Base-by-base conservation (phyloP, 1,140 invertebrate genomes). In the Delia radicum region DNA sequence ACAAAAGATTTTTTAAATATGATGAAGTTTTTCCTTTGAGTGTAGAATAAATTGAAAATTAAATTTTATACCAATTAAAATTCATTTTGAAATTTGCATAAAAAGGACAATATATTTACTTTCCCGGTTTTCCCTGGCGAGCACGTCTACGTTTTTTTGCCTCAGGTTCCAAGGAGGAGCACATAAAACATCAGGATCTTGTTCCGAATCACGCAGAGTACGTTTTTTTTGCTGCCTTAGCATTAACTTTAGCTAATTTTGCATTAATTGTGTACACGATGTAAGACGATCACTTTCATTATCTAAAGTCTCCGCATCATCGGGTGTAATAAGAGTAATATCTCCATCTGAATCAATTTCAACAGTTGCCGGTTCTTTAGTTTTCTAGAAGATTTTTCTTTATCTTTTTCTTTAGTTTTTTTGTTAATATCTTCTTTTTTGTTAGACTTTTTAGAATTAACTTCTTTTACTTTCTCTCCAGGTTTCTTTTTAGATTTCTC, bases 161-260 rank as follows among this genome's bases (percentile, higher is more conserved):
- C 31, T 33, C 2, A 1, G 65, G 65, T 18, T 69, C 65, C 13
- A 69, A 21, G 6, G 65, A 4, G 72, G 72, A 24, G 78, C 77
- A 37, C 33, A 65, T n/a, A 65, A 46, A 37, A 63, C 62, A 75
- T 75, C 74, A 13, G 74, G 74, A 75, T 75, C 74, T 42, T 48
- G 31, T 37, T 77, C 76, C 12, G 48, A 72, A 1, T 75, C 74
- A 10, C 21, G 26, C 18, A 73, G 18, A 65, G 76, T 10, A 61
- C 79, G 28, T 74, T 77, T 18, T 75, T n/a, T 79, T 65, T 28
- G 76, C 21, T n/a, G 78, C 73, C 74, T 24, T 76, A 6, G 37
- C 37, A 76, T 29, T 71, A 21, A 61, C 75, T 71, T 48, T 76
- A 21, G 33, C 67, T 3, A 78, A 31, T 69, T 74, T 48, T 76